phyloP scores from a whole-genome alignment of 2,888 invertebrate genomes.

The Spodoptera picta region DNA sequence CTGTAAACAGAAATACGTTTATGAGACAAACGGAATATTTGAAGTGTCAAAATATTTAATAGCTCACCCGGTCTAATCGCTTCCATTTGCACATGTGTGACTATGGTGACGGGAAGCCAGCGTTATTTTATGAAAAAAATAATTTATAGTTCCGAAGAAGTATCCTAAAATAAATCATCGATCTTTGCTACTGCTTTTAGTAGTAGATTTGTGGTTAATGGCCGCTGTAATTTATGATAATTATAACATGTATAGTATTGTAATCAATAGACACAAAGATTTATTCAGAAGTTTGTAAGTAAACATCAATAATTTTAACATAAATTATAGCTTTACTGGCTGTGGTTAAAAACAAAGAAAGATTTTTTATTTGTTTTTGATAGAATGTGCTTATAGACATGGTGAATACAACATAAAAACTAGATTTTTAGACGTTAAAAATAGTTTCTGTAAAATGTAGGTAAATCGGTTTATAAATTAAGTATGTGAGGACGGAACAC shows the following conservation, averaged over 20 bases:
- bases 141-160: slow-evolving; percentile 69
- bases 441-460: no score
- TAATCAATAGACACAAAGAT: slow-evolving; percentile 33
- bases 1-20: slow-evolving; percentile 59
- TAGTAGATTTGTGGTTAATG: slow-evolving; percentile 65
- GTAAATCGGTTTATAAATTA: slow-evolving; percentile 7
- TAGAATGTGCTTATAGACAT: neutral
- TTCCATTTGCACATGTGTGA: slow-evolving; percentile 64
- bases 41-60: slow-evolving; percentile 61
- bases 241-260: slow-evolving; percentile 46
- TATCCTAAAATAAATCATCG: slow-evolving; percentile 65
- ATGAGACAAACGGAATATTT: slow-evolving; percentile 50
- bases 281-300: slow-evolving; percentile 24
- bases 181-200: slow-evolving; percentile 58
- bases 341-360: slow-evolving; percentile 12
- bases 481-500: slow-evolving; percentile 4
- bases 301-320: slow-evolving; percentile 29
- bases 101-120: slow-evolving; percentile 35
- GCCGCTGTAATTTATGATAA: slow-evolving; percentile 58
- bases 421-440: no score
- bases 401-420: neutral
- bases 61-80: slow-evolving; percentile 47
- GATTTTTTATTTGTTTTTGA: slow-evolving; percentile 1
- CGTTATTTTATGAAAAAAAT: slow-evolving; percentile 61
- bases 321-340: slow-evolving; percentile 25